Base-by-base conservation (phyloP, 2,888 invertebrate genomes). In the Urechis unicinctus region DNA sequence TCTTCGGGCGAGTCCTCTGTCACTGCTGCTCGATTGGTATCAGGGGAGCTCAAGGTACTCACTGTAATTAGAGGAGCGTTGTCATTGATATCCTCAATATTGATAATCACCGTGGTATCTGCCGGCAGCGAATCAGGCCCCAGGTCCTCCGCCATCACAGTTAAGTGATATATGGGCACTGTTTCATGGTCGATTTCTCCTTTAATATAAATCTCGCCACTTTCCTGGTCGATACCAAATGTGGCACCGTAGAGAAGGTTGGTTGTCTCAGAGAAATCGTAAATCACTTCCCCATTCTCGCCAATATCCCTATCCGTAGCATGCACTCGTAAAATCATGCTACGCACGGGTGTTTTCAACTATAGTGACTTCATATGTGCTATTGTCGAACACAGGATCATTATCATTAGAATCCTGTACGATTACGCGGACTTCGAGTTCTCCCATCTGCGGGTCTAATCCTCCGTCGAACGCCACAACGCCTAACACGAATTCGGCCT, bases 391-490 rank as follows among this genome's bases (percentile, higher is more conserved):
- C 22, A 51, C 52, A 6, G 62, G 62, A 13, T 49, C 49, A 42
- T 62, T 61, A 45, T 62, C 62, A 26, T 62, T 62, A 13, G 56
- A 50, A 46, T 62, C 62, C 25, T 45, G 48, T 2, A 62, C 62
- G 13, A 31, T 51, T 5, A 61, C 21, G 17, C 57, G 51, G 13
- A 64, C 52, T 3, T 47, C 29, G 6, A 64, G 25, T 1, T 56
- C 22, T 1, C 64, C 64, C 2, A 54, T 46, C 49, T 49, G 53
- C 4, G 56, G 52, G 1, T 61, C 78, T 2, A 89, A 90, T 0
- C 88, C 91, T 0, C 91, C 91, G 75, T 95, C 95, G 47, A 84
- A 87, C 2, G 93, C 94, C 17, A 88, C 87, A 46, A 95, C 85
- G 72, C 89, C 89, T 63, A 95, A 78, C 67, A 85, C 84, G 78